Percentiles rank a stretch among this genome's conserved stretches.
Conservation (phyloP, 2,888 invertebrate species). For the Ypsolopha scabrella region DNA sequence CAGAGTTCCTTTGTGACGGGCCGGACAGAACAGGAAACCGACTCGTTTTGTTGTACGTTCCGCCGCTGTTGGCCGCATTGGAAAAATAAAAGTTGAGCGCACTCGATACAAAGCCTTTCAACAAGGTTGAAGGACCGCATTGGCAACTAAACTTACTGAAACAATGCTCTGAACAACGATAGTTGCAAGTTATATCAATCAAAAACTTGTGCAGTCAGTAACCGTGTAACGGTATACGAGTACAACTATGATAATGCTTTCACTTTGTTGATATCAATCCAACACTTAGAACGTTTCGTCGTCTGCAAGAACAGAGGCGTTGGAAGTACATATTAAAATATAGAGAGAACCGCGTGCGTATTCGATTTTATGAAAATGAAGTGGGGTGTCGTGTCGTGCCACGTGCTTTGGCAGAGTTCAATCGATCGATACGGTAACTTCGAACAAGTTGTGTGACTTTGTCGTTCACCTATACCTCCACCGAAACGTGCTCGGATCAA, state of each 20-base stretch:
- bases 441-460: neutral
- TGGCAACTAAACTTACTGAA: neutral
- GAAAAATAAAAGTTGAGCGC: slow-evolving; percentile 16
- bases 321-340: no score
- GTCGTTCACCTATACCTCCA: neutral
- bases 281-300: no score
- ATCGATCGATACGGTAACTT: neutral
- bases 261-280: no score
- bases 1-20: slow-evolving; percentile 3
- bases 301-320: no score
- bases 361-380: no score
- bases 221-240: no score
- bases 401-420: neutral
- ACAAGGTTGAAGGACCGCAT: neutral
- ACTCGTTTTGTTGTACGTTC: slow-evolving; percentile 24
- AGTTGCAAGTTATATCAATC: no score
- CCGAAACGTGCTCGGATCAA: neutral
- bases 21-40: slow-evolving; percentile 6
- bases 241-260: no score
- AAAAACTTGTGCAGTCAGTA: no score
- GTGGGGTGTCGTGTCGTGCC: neutral
- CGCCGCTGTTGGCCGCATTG: slow-evolving; percentile 13
- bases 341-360: no score
- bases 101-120: slow-evolving; percentile 10
- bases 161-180: no score